Evolutionary conservation across 1,140 invertebrate genomes (phyloP).

Genomic region (Limonius californicus): DNA sequence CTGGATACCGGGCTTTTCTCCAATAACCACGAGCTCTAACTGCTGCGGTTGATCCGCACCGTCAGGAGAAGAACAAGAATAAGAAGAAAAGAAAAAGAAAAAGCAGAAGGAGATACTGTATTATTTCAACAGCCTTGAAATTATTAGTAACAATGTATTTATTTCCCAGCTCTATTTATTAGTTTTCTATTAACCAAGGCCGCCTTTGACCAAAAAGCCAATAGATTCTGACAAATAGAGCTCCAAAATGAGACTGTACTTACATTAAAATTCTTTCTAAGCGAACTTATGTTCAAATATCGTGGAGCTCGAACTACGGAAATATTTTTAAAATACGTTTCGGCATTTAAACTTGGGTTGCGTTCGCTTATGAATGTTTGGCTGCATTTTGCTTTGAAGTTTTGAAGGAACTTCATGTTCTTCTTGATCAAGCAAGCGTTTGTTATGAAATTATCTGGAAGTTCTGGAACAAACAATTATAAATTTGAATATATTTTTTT

Average conservation of each 20-base stretch:
- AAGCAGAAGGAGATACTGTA: too few species aligned
- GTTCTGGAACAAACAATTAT: conserved; percentile 36
- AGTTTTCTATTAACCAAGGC: too few species aligned
- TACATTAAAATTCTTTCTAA: conserved; percentile 1
- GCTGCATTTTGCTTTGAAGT: conserved; percentile 48
- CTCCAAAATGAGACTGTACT: too few species aligned
- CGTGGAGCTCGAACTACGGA: conserved; percentile 25
- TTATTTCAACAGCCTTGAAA: too few species aligned
- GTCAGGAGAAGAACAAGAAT: too few species aligned
- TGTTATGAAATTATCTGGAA: conserved; percentile 48
- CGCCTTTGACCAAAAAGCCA: neutral
- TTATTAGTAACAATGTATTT: too few species aligned
- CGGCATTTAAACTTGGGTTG: conserved; percentile 45
- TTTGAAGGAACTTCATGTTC: conserved; percentile 47
- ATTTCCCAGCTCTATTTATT: too few species aligned
- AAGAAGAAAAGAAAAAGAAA: too few species aligned
- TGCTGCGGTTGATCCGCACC: too few species aligned
- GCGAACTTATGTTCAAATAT: conserved; percentile 21
- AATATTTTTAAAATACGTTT: conserved; percentile 35
- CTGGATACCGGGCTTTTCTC: too few species aligned
- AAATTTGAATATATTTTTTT: neutral
- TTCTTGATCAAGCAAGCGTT: conserved; percentile 46
- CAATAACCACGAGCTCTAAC: too few species aligned
- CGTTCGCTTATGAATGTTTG: conserved; percentile 44
- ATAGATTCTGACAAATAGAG: too few species aligned